Evolutionary conservation across 2,113 vertebrate species (phyloP).

Genomic region (Barnardius zonarius): DNA sequence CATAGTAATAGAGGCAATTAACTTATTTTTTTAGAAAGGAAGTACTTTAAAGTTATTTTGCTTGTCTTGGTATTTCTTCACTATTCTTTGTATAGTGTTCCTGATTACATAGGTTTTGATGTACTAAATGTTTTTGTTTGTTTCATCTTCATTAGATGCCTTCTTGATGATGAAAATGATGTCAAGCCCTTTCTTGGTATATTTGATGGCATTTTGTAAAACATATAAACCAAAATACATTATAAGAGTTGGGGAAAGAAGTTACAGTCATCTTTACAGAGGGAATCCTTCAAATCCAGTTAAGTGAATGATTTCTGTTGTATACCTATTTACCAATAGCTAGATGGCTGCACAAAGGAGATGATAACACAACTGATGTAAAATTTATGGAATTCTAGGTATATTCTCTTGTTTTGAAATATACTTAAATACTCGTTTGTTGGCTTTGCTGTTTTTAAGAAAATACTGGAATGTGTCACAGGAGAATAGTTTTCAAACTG

Average conservation of each 20-base stretch:
- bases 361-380: not conserved
- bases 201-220: slow-evolving; percentile 93
- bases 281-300: not conserved
- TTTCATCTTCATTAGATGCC: slow-evolving; percentile 56
- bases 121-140: not conserved
- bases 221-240: not conserved
- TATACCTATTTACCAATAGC: not conserved
- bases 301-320: not conserved
- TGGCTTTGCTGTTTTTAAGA: not conserved
- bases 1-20: not conserved
- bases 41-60: not conserved
- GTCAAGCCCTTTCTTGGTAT: slow-evolving; percentile 84
- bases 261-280: not conserved
- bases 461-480: not conserved
- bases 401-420: not conserved
- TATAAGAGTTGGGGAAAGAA: not conserved
- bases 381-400: not conserved
- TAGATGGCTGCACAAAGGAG: not conserved
- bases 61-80: not conserved
- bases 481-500: not conserved
- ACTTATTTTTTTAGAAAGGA: not conserved
- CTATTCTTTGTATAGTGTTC: not conserved
- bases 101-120: not conserved
- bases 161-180: slow-evolving; percentile 75
- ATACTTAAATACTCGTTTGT: not conserved